These are phyloP conservation scores for Esox niger DNA, from an alignment of 2,113 vertebrate genomes.

Conservation along the genomic window DNA sequence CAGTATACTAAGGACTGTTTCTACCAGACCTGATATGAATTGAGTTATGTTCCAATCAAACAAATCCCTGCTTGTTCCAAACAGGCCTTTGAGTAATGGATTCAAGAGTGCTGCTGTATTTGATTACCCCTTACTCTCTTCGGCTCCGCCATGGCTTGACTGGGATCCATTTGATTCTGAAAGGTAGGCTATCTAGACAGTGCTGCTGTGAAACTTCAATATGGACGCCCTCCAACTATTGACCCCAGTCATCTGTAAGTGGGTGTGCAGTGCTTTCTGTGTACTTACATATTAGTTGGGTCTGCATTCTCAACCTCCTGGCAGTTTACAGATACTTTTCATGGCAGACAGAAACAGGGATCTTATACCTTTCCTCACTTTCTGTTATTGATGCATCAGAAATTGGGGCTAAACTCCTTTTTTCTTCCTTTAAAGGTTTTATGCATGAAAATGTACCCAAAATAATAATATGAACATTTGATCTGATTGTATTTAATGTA, in stretches of 20 bases:
- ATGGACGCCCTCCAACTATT: constrained; percentile 75
- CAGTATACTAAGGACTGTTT: constrained; percentile 32
- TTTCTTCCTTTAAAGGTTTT: too few relatives aligned
- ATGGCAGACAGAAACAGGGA: constrained; percentile 60
- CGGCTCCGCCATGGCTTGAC: constrained; percentile 51
- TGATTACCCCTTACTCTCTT: constrained; percentile 60
- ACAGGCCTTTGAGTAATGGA: constrained; percentile 62
- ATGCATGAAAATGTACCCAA: constrained; percentile 27
- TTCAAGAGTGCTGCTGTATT: constrained; percentile 61
- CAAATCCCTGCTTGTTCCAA: constrained; percentile 57
- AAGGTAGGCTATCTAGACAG: constrained; percentile 27
- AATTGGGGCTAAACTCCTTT: constrained; percentile 60
- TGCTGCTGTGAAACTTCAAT: constrained; percentile 63
- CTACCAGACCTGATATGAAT: constrained; percentile 54
- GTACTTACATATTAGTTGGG: constrained; percentile 59
- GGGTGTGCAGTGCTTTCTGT: constrained; percentile 67
- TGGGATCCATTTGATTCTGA: constrained; percentile 68
- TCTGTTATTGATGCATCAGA: constrained; percentile 71
- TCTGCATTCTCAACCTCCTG: constrained; percentile 62
- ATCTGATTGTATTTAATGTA: constrained; percentile 6
- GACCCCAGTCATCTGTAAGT: constrained; percentile 66
- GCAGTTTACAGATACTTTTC: constrained; percentile 73
- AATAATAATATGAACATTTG: background rate
- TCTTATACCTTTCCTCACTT: constrained; percentile 51
- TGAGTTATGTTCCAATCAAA: constrained; percentile 67